These are phyloP conservation scores for Calcarius lapponicus DNA, from an alignment of 2,797 vertebrate genomes.

Conservation along the genomic window DNA sequence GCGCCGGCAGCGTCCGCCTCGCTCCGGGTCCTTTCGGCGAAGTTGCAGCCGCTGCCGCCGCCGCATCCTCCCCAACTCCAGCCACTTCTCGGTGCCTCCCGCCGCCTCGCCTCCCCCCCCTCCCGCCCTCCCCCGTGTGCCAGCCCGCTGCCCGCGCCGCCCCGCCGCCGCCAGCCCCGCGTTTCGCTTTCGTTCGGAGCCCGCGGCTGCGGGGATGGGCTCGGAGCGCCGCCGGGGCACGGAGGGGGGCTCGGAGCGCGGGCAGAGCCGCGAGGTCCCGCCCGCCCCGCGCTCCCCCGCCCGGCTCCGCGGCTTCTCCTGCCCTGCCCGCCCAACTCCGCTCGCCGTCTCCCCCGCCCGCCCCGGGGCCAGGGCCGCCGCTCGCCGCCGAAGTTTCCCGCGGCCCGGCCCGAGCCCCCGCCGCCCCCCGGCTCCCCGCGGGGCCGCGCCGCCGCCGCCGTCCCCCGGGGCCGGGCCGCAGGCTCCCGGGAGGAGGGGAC, in stretches of 20 bases:
- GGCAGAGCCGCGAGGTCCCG: background rate
- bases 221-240: background rate
- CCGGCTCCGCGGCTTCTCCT: background rate
- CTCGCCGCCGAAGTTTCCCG: background rate
- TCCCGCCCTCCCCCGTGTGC: background rate
- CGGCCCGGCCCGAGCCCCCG: background rate
- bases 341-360: background rate
- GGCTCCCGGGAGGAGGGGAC: slow-evolving; percentile 40
- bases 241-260: background rate
- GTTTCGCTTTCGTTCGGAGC: slow-evolving; percentile 27
- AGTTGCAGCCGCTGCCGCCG: slow-evolving; percentile 2
- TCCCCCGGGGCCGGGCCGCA: background rate
- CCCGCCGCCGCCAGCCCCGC: background rate
- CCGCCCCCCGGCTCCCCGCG: background rate
- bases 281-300: background rate
- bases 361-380: background rate
- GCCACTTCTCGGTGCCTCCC: background rate
- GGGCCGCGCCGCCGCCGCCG: background rate
- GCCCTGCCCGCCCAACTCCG: background rate
- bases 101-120: background rate
- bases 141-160: background rate
- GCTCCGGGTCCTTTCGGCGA: background rate
- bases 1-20: background rate
- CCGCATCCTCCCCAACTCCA: slow-evolving; percentile 32
- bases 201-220: background rate